phyloP scores from a whole-genome alignment of 2,797 vertebrate genomes.

The Hydrocynus forskahlii region DNA sequence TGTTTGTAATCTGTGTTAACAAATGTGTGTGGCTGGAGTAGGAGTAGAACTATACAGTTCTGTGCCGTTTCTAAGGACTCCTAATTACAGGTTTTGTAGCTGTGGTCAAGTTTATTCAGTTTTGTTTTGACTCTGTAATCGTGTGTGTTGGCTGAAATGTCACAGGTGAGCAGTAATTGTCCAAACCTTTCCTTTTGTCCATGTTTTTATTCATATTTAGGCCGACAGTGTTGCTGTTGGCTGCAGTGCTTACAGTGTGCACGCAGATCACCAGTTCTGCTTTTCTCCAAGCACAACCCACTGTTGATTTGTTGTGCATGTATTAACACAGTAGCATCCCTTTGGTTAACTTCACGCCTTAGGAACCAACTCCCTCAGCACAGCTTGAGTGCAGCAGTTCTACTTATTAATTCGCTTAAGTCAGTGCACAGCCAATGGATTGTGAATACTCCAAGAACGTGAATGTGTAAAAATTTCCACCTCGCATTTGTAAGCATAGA shows the following conservation, averaged over 20 bases:
- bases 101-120: neutral
- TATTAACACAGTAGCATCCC: neutral
- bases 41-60: neutral
- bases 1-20: neutral
- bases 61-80: neutral
- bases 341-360: neutral
- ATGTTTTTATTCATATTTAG: neutral
- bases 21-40: neutral
- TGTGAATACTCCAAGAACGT: neutral
- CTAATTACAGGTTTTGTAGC: neutral
- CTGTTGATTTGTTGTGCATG: slow-evolving; percentile 1
- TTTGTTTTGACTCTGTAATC: neutral
- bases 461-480: neutral
- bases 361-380: neutral
- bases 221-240: neutral
- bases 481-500: neutral
- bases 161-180: slow-evolving; percentile 1
- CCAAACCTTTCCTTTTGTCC: neutral
- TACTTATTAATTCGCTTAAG: neutral
- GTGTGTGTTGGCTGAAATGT: neutral
- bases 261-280: neutral
- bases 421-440: neutral
- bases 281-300: neutral
- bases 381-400: neutral
- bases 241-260: neutral